Base-by-base conservation (phyloP, 2,888 invertebrate species). In the Sympetrum striolatum region DNA sequence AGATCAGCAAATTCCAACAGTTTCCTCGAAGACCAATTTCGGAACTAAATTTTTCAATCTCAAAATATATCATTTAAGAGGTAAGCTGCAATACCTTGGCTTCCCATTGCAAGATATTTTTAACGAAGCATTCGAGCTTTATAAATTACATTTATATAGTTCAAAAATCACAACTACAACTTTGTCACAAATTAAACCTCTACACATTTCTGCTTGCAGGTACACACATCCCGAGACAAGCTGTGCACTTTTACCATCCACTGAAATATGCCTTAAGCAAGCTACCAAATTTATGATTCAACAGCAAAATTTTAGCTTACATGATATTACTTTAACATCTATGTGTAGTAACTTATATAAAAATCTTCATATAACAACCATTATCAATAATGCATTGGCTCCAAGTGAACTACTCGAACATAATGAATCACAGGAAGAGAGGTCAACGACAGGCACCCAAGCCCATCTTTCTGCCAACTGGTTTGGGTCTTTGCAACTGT, bases 391-490 rank as follows among this genome's bases (percentile, higher is more conserved):
- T 25, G 73, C 31, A 73, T 73, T 73, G 73, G 73, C 73, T 73
- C 73, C 73, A 73, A 12, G 73, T 73, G 73, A 73, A 73, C 73
- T 25, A 73, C 8, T 73, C 10, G 73, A 73, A 73, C 73, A 73
- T 73, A 73, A 73, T 31, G 73, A 73, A 73, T 73, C 73, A 73
- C 73, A 73, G 73, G 73, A 73, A 73, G 31, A 73, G 73, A 73
- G 73, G 73, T 25, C 73, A 73, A 31, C 31, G 73, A 73, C 31
- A 31, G 73, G 25, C 73, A 73, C 73, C 73, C 80, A 39, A 37
- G 44, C 44, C 80, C n/a, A 80, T 39, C 80, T 80, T 35, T 80
- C 64, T 86, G 60, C 86, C 39, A 60, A 86, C 86, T 86, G 60
- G 60, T 86, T 22, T n/a, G 86, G 86, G 86, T 86, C 86, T 86